Percentiles rank a stretch among this genome's conserved stretches.
phyloP scores from a whole-genome alignment of 1,140 invertebrate genomes.

The Carcinoscorpius rotundicauda region DNA sequence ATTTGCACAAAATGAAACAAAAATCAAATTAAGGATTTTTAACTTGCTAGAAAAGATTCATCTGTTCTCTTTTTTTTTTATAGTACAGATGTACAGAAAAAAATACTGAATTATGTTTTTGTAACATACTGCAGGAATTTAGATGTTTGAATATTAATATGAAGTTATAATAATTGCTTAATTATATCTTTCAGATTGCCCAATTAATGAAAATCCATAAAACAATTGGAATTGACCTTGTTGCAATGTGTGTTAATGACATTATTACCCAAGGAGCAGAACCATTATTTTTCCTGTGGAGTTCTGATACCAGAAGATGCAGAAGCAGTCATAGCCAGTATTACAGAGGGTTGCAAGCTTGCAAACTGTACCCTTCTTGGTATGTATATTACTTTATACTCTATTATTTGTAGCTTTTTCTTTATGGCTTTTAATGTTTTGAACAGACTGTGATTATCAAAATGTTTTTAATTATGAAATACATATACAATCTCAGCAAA shows the following conservation, averaged over 20 bases:
- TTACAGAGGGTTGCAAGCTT: conserved; percentile 69
- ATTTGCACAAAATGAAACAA: no score
- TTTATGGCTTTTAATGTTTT: not conserved
- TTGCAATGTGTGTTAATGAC: conserved; percentile 98
- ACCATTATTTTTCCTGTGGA: conserved; percentile 86
- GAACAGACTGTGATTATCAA: no score
- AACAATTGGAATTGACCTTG: conserved; percentile 85
- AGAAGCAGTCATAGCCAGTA: conserved; percentile 62
- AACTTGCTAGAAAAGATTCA: no score
- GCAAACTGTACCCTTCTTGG: conserved; percentile 82
- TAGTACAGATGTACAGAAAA: no score
- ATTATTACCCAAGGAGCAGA: conserved; percentile 87
- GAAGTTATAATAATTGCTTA: no score
- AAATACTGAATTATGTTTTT: no score
- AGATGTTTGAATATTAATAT: no score
- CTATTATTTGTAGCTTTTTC: not conserved
- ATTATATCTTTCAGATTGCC: conserved; percentile 51
- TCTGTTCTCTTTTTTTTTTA: no score
- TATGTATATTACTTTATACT: conserved; percentile 27
- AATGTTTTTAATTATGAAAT: not conserved
- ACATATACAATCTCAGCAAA: no score
- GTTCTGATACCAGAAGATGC: conserved; percentile 62
- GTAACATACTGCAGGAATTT: no score
- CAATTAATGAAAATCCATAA: conserved; percentile 61
- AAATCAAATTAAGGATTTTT: no score